Evolutionary conservation across 2,797 vertebrate genomes (phyloP).

Genomic region (Hydrophis major): DNA sequence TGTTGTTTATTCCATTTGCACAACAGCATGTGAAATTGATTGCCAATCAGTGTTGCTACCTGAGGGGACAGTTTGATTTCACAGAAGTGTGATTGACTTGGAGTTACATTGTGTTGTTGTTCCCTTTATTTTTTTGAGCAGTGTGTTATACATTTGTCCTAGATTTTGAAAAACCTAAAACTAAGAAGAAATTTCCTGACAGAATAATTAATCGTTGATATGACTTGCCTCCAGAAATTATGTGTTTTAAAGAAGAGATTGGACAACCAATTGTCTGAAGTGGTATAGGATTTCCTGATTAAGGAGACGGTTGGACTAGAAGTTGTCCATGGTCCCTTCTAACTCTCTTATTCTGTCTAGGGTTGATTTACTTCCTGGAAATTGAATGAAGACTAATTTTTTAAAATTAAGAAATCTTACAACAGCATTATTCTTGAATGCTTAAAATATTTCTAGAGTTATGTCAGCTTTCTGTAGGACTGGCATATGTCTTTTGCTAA

Average conservation of each 20-base stretch:
- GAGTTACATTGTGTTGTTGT: too few species aligned
- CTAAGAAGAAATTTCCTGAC: not conserved
- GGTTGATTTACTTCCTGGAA: conserved; percentile 46
- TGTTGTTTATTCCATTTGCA: too few species aligned
- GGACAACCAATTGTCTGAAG: not conserved
- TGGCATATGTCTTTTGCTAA: conserved; percentile 54
- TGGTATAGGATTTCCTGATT: not conserved
- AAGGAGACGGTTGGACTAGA: not conserved
- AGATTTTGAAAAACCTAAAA: not conserved
- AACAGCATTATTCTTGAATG: conserved; percentile 58
- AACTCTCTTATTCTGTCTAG: conserved; percentile 22
- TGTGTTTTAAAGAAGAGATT: not conserved
- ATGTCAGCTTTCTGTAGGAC: conserved; percentile 63
- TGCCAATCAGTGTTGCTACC: too few species aligned
- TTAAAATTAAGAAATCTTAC: conserved; percentile 60
- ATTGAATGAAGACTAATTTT: conserved; percentile 53
- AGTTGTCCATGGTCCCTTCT: not conserved
- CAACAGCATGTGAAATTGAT: too few species aligned
- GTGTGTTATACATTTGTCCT: not conserved
- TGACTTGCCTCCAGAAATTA: not conserved
- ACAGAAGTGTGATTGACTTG: too few species aligned
- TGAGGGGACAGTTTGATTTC: too few species aligned
- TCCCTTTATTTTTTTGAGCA: too few species aligned
- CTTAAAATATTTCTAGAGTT: conserved; percentile 60
- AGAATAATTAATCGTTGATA: not conserved